These are phyloP conservation scores for Coronaproctus castanopsis DNA, from an alignment of 2,888 invertebrate species.

Conservation along the genomic window DNA sequence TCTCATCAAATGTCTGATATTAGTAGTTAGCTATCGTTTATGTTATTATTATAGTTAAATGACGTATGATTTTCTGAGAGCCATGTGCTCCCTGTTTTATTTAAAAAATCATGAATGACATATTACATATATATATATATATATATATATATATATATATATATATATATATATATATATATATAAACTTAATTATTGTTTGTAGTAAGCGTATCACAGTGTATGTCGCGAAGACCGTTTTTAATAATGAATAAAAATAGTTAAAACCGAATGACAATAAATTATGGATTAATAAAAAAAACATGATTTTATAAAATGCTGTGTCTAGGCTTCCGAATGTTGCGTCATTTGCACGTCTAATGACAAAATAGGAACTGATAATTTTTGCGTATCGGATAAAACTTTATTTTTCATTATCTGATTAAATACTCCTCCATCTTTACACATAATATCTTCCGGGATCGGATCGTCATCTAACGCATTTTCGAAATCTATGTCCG, in stretches of 20 bases:
- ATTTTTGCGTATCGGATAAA: not conserved
- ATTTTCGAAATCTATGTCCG: slow-evolving; percentile 13
- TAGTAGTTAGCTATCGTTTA: too few species aligned
- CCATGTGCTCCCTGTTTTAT: too few species aligned
- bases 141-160: not conserved
- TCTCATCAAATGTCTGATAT: too few species aligned
- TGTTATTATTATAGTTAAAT: too few species aligned
- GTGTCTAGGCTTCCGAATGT: slow-evolving; percentile 10
- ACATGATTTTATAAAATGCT: too few species aligned
- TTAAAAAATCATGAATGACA: too few species aligned
- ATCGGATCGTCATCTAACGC: slow-evolving; percentile 5
- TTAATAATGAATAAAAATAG: too few species aligned
- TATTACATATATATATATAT: slow-evolving; percentile 2
- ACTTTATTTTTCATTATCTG: not conserved
- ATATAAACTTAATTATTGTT: not conserved
- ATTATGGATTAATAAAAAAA: too few species aligned
- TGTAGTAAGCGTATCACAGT: too few species aligned
- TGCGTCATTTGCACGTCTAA: not conserved
- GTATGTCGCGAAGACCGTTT: too few species aligned
- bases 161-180: not conserved
- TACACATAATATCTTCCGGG: not conserved
- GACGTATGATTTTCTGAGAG: too few species aligned
- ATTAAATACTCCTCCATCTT: slow-evolving; percentile 3
- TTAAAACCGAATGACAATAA: too few species aligned
- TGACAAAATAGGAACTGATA: not conserved